Percentiles rank a stretch among this genome's conserved stretches.
phyloP scores from a whole-genome alignment of 2,113 vertebrate species.

The Clupea harengus region DNA sequence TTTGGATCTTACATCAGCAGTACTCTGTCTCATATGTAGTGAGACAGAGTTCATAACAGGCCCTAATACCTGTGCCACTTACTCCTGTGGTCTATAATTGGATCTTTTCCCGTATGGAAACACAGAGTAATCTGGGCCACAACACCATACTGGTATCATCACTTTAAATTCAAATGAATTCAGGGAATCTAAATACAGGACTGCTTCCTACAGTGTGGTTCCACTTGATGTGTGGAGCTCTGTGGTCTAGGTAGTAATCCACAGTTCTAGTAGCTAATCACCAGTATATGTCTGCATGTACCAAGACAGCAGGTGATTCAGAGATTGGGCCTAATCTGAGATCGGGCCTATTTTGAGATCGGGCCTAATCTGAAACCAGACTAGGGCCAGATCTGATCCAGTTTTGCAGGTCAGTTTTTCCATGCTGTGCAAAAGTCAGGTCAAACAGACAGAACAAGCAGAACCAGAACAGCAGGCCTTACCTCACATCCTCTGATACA shows the following conservation, averaged over 20 bases:
- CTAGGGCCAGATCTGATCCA: neutral
- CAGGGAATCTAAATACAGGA: neutral
- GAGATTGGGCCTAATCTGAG: no score
- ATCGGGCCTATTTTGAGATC: no score
- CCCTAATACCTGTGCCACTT: neutral
- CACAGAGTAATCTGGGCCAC: neutral
- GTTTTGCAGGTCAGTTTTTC: neutral
- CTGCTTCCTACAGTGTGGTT: neutral
- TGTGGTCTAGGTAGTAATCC: neutral
- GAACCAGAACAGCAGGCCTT: constrained; percentile 48
- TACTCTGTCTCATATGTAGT: neutral
- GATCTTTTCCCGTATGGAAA: neutral
- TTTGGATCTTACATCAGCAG: neutral
- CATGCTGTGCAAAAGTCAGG: neutral
- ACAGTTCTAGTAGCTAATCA: neutral
- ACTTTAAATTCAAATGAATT: no score
- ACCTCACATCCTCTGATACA: constrained; percentile 98
- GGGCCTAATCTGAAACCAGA: no score
- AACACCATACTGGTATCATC: neutral
- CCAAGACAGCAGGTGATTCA: no score
- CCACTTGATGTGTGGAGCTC: neutral
- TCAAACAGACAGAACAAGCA: neutral
- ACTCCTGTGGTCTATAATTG: neutral
- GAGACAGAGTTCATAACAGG: neutral
- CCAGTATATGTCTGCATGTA: no score